Evolutionary conservation across 2,113 vertebrate species (phyloP), one percentile per base, ranked within the genome.

Genomic region (Cyanoliseus patagonus): DNA sequence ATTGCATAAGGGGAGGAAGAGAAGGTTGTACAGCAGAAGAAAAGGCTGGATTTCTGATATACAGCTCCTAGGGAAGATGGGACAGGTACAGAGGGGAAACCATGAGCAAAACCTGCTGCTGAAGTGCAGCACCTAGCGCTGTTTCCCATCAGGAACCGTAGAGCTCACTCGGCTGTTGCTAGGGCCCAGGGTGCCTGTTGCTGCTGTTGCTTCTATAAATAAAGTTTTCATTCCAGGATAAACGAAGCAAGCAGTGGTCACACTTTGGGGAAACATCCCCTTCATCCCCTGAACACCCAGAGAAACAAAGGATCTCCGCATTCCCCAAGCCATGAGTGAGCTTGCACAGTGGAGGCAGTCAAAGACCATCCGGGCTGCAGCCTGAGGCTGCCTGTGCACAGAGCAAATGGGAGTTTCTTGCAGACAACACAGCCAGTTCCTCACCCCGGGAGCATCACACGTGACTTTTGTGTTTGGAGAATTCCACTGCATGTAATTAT

Each of bases 401-500:
- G 76, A 94, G 95, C 78, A 93, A 97, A 96, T 75, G 96, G 92
- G 90, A 97, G 78, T 37, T 79, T 82, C 97, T 92, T 35, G 76
- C 89, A 96, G 88, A 86, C 83, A 83, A 82, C n/a, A 57, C 96
- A 95, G 92, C 74, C 33, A 3, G 74, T 77, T 89, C 95, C 95
- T 96, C 96, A 95, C 33, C 61, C 93, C 30, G 63, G 91, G 70
- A 92, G 39, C 95, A 97, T 98, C 97, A 97, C 97, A 98, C 3
- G 9, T 51, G 2, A 96, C 92, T 97, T 97, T 70, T 94, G 92
- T 98, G 96, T 96, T 97, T 16, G 23, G 93, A 97, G 95, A 97
- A 98, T 97, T 97, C 95, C 94, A 95, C 81, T 94, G 96, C 44
- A 19, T 92, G 53, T 97, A 98, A 97, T 98, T 97, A 98, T 97